A percentile compares a stretch with the other conserved stretches of the same genome.
Conservation (phyloP, 1,140 invertebrate genomes). For the Drosophila micromelanica region DNA sequence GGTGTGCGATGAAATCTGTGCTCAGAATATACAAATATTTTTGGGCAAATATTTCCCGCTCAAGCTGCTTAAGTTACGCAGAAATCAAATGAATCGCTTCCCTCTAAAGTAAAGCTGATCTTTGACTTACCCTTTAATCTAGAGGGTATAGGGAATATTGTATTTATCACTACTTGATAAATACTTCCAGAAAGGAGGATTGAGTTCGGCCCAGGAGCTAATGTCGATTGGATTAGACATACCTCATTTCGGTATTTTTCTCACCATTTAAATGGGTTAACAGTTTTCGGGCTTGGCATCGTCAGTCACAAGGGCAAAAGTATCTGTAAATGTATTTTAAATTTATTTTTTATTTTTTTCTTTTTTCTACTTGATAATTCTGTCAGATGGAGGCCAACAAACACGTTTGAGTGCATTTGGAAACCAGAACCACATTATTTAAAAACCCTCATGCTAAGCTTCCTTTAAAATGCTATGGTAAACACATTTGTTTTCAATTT, state of each 20-base stretch:
- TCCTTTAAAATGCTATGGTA: background rate
- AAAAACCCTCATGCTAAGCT: background rate
- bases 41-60: no score
- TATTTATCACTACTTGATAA: no score
- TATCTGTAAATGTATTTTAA: background rate
- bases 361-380: background rate
- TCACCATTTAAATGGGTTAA: no score
- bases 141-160: no score
- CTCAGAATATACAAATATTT: no score
- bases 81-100: background rate
- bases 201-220: no score
- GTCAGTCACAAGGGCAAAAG: background rate
- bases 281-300: background rate
- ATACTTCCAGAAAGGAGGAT: no score
- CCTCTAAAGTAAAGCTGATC: background rate
- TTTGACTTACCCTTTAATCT: background rate
- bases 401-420: background rate
- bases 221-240: no score
- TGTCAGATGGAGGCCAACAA: background rate
- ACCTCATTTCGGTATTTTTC: background rate
- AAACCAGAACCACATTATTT: conserved; percentile 1
- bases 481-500: conserved; percentile 1
- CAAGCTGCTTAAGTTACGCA: background rate
- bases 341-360: background rate
- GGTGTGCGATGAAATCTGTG: no score